Conservation (phyloP, 2,888 invertebrate species). For the Lasioglossum zephyrum region DNA sequence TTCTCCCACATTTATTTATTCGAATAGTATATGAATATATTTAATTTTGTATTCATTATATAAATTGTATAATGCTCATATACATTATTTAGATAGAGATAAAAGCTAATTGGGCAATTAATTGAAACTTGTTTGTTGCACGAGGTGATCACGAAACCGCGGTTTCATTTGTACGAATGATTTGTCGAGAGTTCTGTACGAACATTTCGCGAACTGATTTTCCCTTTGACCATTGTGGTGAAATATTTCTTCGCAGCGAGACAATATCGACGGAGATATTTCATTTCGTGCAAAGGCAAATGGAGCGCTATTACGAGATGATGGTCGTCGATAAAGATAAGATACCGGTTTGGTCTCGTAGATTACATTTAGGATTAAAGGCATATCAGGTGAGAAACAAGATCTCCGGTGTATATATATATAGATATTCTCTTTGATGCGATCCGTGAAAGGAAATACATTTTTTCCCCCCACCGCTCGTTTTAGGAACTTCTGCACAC, state of each 20-base stretch:
- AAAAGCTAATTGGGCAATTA: too few relatives aligned
- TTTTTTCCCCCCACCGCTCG: slow-evolving; percentile 20
- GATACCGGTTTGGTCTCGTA: slow-evolving; percentile 91
- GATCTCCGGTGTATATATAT: background rate
- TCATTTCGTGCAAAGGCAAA: slow-evolving; percentile 96
- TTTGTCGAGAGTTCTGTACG: background rate
- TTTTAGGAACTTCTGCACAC: slow-evolving; percentile 93
- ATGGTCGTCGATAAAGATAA: slow-evolving; percentile 94
- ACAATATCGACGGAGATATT: slow-evolving; percentile 96
- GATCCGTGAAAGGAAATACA: slow-evolving; percentile 11
- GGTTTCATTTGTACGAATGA: background rate
- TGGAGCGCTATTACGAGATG: slow-evolving; percentile 94
- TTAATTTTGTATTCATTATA: too few relatives aligned
- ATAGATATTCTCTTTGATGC: background rate
- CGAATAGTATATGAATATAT: too few relatives aligned
- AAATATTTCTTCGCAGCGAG: slow-evolving; percentile 88
- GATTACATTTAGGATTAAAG: slow-evolving; percentile 93
- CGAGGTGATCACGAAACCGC: background rate
- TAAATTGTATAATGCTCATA: too few relatives aligned
- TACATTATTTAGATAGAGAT: too few relatives aligned
- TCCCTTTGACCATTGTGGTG: background rate
- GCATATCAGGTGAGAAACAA: slow-evolving; percentile 86
- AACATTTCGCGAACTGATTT: background rate
- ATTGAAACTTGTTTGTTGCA: too few relatives aligned
- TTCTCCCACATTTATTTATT: too few relatives aligned